These are phyloP conservation scores for Camponotus pennsylvanicus DNA, from an alignment of 1,140 invertebrate species.

Conservation along the genomic window DNA sequence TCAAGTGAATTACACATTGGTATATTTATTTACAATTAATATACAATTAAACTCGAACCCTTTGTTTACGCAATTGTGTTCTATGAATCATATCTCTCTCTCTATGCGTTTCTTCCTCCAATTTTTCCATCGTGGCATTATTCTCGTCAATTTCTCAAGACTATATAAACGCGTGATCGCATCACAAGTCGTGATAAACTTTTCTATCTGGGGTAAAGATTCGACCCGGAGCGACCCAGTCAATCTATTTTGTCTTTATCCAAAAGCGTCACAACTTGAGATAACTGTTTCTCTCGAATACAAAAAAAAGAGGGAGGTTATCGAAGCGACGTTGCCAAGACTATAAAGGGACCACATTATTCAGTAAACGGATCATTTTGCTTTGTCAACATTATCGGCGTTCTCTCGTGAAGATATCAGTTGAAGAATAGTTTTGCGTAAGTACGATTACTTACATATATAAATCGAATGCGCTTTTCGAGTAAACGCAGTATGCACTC, in stretches of 20 bases:
- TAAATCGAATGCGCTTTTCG: not conserved
- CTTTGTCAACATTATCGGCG: not conserved
- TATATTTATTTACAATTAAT: not conserved
- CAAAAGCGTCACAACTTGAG: not conserved
- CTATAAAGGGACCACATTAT: conserved; percentile 29
- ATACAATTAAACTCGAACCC: not conserved
- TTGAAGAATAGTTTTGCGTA: not conserved
- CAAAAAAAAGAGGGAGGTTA: not conserved
- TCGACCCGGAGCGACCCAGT: conserved; percentile 64
- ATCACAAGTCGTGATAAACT: conserved; percentile 28
- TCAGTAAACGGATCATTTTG: conserved; percentile 11
- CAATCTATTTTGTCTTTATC: conserved; percentile 22
- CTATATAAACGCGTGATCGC: conserved; percentile 36
- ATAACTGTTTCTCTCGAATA: not conserved
- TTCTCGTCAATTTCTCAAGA: not conserved
- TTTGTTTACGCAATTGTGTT: conserved; percentile 32
- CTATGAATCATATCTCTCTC: conserved; percentile 18
- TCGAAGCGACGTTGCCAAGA: not conserved
- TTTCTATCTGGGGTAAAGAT: conserved; percentile 33
- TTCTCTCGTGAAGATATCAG: not conserved
- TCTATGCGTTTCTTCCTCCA: conserved; percentile 11
- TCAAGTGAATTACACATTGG: not conserved
- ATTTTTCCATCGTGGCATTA: conserved; percentile 30
- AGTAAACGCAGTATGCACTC: no score
- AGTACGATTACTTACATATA: conserved; percentile 7